A percentile compares a stretch with the other conserved stretches of the same genome.
phyloP scores from a whole-genome alignment of 2,888 invertebrate genomes.

The Nebria salina region DNA sequence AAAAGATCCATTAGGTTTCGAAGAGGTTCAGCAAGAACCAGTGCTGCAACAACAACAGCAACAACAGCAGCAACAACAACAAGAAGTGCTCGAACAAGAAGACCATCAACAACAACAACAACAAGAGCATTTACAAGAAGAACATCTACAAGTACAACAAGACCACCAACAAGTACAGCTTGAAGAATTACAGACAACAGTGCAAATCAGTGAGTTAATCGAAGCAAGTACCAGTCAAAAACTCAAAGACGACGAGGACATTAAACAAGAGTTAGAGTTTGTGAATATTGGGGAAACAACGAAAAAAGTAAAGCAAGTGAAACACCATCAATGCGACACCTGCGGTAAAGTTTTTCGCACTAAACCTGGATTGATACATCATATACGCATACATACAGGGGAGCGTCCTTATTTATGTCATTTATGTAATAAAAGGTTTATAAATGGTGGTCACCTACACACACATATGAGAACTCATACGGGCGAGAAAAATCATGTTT shows the following conservation, averaged over 20 bases:
- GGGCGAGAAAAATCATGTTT: slow-evolving; percentile 62
- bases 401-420: slow-evolving; percentile 62
- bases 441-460: slow-evolving; percentile 62
- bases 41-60: slow-evolving; percentile 29
- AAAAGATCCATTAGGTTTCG: slow-evolving; percentile 51
- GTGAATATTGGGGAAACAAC: slow-evolving; percentile 12
- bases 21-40: slow-evolving; percentile 31
- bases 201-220: slow-evolving; percentile 2
- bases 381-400: slow-evolving; percentile 62
- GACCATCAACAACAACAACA: slow-evolving; percentile 12
- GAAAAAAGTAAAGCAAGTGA: slow-evolving; percentile 52
- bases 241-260: slow-evolving; percentile 14
- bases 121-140: slow-evolving; percentile 25
- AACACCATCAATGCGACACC: slow-evolving; percentile 61
- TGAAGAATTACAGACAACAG: slow-evolving; percentile 21
- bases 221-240: slow-evolving; percentile 12
- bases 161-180: slow-evolving; percentile 31
- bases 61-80: slow-evolving; percentile 38
- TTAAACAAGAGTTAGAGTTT: slow-evolving; percentile 37
- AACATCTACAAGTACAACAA: slow-evolving; percentile 10
- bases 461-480: slow-evolving; percentile 63
- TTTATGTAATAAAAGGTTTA: slow-evolving; percentile 61
- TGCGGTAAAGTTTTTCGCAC: slow-evolving; percentile 61
- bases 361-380: slow-evolving; percentile 61
- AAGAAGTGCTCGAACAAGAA: slow-evolving; percentile 30